Evolutionary conservation across 2,113 vertebrate genomes (phyloP), one percentile per base, ranked within the genome.

Genomic region (Nothobranchius furzeri): DNA sequence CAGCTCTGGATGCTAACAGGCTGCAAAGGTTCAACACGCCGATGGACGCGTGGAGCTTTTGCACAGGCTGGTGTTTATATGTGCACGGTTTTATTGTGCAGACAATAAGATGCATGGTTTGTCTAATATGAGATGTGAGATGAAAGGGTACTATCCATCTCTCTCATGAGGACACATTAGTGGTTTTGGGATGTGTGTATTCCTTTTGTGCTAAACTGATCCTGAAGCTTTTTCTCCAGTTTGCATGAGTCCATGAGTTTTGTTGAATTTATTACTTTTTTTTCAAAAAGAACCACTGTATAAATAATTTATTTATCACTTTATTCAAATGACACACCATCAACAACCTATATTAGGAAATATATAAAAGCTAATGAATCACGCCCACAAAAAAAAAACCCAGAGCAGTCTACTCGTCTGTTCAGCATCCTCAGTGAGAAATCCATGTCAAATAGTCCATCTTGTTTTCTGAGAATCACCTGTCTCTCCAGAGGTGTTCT

Each of bases 401-500:
- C n/a, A 30, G 14, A 30, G 0, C 3, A 12, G 12, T 11, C 9
- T 20, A 20, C 20, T 42, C 43, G 11, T 51, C 0, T 2, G 12
- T 65, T 20, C 2, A 17, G 2, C 15, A 35, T 50, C 13, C 14
- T 9, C 2, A 50, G 7, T 14, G n/a, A 47, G 69, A 5, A 57
- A 61, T 43, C 70, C 20, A 35, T 50, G 35, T 83, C 53, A 75
- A 30, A 81, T 70, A 68, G 77, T 81, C 75, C 47, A 60, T 81
- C 84, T 70, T 81, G 62, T 71, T 60, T 70, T 54, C 60, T 81
- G 75, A 78, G 13, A 68, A 73, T 82, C 78, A 84, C 78, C 79
- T 83, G 68, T 76, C 64, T 84, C 75, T 77, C 80, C 84, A 88
- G 78, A 88, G 79, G 79, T 84, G 83, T 83, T 78, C 77, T 76